phyloP scores from a whole-genome alignment of 2,888 invertebrate species.

The Prosapia bicincta region DNA sequence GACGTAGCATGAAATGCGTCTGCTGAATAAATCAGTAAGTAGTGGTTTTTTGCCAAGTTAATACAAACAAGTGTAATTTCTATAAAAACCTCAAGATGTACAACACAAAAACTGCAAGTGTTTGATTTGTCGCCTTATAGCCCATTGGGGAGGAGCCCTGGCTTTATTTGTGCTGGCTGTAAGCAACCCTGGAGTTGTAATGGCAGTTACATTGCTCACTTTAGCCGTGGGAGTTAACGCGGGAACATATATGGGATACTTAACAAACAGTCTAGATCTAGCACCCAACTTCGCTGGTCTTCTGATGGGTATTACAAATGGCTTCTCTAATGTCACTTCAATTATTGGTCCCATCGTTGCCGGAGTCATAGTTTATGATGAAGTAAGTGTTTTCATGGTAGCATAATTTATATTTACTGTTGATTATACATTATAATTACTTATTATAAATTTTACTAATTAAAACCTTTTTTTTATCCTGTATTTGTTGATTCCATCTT shows the following conservation, averaged over 20 bases:
- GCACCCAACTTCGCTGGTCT: slow-evolving; percentile 81
- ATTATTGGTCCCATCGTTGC: slow-evolving; percentile 74
- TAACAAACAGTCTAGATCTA: slow-evolving; percentile 77
- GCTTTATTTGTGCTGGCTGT: slow-evolving; percentile 47
- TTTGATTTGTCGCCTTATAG: slow-evolving; percentile 6
- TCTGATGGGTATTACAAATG: slow-evolving; percentile 82
- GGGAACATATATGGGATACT: slow-evolving; percentile 63
- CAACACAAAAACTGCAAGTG: too few species aligned
- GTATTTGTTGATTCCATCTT: too few species aligned
- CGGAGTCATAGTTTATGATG: slow-evolving; percentile 63
- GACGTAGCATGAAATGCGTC: too few species aligned
- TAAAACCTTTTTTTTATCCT: too few species aligned
- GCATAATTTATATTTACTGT: too few species aligned
- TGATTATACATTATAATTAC: too few species aligned
- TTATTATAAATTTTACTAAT: too few species aligned
- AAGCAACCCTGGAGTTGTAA: slow-evolving; percentile 43
- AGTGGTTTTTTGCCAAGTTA: too few species aligned
- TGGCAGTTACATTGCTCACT: slow-evolving; percentile 62
- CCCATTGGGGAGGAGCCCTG: slow-evolving; percentile 45
- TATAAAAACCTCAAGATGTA: too few species aligned
- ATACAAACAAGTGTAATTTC: too few species aligned
- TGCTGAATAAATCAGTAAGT: too few species aligned
- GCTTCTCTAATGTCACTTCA: slow-evolving; percentile 70
- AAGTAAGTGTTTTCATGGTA: slow-evolving; percentile 55
- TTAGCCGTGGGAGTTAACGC: slow-evolving; percentile 73